phyloP scores from a whole-genome alignment of 2,113 vertebrate genomes.

The Hystrix brachyura region DNA sequence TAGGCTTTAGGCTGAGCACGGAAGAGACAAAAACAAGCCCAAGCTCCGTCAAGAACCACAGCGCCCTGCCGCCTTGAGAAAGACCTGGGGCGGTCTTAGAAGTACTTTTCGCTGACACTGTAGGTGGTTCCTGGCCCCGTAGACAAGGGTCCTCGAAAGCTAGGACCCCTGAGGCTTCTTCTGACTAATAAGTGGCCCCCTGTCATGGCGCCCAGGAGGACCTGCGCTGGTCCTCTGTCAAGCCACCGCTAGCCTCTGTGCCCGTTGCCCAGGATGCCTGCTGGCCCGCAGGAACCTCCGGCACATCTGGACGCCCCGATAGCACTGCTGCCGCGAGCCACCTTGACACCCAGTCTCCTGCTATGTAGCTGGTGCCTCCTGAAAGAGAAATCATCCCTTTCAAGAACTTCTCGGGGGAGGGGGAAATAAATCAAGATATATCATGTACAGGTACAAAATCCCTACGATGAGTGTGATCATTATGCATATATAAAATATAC shows the following conservation, averaged over 20 bases:
- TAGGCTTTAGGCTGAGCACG: neutral
- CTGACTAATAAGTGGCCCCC: neutral
- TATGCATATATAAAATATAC: too few relatives aligned
- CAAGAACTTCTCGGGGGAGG: too few relatives aligned
- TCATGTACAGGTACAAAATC: too few relatives aligned
- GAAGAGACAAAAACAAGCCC: neutral
- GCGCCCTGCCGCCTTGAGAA: neutral
- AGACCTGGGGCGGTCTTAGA: neutral
- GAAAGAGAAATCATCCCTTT: neutral
- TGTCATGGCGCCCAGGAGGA: neutral
- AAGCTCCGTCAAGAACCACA: neutral
- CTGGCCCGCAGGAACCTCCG: neutral
- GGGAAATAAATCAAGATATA: too few relatives aligned
- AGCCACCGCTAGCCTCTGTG: neutral
- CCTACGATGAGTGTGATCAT: too few relatives aligned
- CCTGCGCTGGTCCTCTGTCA: neutral
- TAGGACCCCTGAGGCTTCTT: neutral
- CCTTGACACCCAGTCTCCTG: too few relatives aligned
- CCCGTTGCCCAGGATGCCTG: fast-evolving
- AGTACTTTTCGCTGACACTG: neutral
- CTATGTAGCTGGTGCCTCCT: neutral
- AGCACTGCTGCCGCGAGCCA: neutral
- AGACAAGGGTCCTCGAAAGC: neutral
- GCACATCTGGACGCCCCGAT: neutral
- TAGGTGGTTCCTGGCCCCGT: neutral